A percentile compares a stretch with the other conserved stretches of the same genome.
phyloP scores from a whole-genome alignment of 2,113 vertebrate species.

The Mellivora capensis region DNA sequence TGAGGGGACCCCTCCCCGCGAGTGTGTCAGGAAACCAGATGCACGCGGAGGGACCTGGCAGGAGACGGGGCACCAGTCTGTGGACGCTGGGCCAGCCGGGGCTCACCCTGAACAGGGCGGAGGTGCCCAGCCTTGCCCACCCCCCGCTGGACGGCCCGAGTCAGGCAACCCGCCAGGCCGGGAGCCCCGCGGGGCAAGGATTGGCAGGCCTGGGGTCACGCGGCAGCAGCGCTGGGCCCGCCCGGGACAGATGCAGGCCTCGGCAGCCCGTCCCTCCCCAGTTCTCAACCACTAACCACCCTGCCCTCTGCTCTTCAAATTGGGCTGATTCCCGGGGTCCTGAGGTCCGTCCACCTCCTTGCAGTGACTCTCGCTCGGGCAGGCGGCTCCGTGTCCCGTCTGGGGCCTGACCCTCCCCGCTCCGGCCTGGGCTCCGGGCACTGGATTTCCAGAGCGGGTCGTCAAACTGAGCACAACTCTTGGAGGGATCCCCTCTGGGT shows the following conservation, averaged over 20 bases:
- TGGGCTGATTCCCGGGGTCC: neutral
- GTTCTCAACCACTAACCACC: neutral
- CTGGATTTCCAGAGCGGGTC: neutral
- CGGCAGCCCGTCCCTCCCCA: rapidly evolving
- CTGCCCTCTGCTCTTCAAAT: neutral
- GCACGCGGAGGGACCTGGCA: neutral
- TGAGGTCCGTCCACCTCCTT: too few species aligned
- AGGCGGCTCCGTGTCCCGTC: neutral
- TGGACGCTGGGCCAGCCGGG: too few species aligned
- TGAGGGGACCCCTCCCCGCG: too few species aligned
- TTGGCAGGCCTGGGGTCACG: rapidly evolving
- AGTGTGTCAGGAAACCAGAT: neutral
- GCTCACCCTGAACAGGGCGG: neutral
- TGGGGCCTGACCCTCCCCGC: too few species aligned
- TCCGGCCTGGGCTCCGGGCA: neutral
- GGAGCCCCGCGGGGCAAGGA: neutral
- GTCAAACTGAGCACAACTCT: neutral
- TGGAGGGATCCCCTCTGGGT: neutral
- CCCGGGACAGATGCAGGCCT: neutral
- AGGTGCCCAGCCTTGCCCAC: neutral
- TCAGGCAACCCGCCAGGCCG: neutral
- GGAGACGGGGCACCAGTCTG: neutral
- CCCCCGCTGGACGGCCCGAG: neutral
- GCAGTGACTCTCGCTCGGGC: too few species aligned
- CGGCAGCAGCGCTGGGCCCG: neutral